A percentile compares a stretch with the other conserved stretches of the same genome.
These are phyloP conservation scores for Mareca penelope DNA, from an alignment of 2,797 vertebrate species.

Conservation along the genomic window DNA sequence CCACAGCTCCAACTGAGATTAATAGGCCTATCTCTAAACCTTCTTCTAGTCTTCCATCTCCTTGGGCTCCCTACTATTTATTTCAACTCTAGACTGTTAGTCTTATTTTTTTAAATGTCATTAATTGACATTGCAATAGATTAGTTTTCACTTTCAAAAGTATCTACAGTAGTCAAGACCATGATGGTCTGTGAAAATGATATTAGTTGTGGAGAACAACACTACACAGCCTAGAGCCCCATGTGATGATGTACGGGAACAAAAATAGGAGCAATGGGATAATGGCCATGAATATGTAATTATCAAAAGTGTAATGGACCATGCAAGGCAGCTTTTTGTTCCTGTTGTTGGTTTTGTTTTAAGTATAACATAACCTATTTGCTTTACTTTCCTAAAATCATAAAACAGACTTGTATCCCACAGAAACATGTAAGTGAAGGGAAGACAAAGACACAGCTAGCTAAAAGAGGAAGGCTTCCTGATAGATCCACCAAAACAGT, in stretches of 20 bases:
- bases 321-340: not conserved
- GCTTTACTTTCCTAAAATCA: not conserved
- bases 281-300: not conserved
- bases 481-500: not conserved
- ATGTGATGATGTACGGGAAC: accelerated
- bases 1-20: not conserved
- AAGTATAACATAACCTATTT: not conserved
- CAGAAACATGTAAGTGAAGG: not conserved
- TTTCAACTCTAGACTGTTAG: not conserved
- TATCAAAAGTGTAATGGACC: not conserved
- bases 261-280: not conserved
- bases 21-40: not conserved
- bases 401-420: not conserved
- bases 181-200: not conserved
- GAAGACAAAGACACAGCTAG: not conserved
- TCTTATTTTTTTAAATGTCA: not conserved
- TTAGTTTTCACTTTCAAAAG: not conserved
- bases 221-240: not conserved
- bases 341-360: not conserved
- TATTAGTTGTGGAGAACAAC: accelerated
- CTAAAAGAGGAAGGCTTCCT: not conserved
- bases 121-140: not conserved
- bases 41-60: not conserved
- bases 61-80: not conserved
- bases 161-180: not conserved